Percentiles rank a stretch among this genome's conserved stretches.
phyloP scores from a whole-genome alignment of 2,113 vertebrate genomes.

The Colistium nudipinnis region DNA sequence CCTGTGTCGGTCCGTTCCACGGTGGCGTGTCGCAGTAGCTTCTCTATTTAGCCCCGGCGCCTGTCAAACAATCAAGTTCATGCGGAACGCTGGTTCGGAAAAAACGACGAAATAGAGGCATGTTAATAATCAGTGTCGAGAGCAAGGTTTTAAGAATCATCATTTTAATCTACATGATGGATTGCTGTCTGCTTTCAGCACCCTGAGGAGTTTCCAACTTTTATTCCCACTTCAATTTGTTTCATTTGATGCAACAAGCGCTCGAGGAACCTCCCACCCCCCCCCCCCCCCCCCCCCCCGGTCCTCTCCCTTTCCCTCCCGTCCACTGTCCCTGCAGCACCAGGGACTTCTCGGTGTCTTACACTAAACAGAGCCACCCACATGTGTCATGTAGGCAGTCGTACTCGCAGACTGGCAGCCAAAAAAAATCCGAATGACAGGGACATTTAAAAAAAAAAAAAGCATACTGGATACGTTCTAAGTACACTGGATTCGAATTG shows the following conservation, averaged over 20 bases:
- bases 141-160: neutral
- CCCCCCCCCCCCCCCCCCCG: constrained; percentile 25
- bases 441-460: constrained; percentile 2
- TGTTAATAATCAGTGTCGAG: neutral
- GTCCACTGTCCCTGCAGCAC: constrained; percentile 47
- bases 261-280: constrained; percentile 28
- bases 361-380: constrained; percentile 34
- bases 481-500: neutral
- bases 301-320: constrained; percentile 50
- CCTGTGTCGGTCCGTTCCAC: constrained; percentile 27
- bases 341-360: constrained; percentile 44
- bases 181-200: too few species aligned
- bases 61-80: constrained; percentile 1
- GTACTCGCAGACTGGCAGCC: neutral
- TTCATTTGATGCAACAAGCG: constrained; percentile 30
- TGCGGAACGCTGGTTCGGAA: neutral
- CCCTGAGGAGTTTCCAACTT: neutral
- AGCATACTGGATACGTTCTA: neutral
- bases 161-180: neutral
- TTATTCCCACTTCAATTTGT: constrained; percentile 24
- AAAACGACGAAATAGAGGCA: neutral
- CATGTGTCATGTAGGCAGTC: constrained; percentile 10
- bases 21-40: constrained; percentile 9
- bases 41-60: constrained; percentile 7
- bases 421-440: neutral